phyloP scores from a whole-genome alignment of 2,888 invertebrate genomes.

The Drosophila suboccidentalis region DNA sequence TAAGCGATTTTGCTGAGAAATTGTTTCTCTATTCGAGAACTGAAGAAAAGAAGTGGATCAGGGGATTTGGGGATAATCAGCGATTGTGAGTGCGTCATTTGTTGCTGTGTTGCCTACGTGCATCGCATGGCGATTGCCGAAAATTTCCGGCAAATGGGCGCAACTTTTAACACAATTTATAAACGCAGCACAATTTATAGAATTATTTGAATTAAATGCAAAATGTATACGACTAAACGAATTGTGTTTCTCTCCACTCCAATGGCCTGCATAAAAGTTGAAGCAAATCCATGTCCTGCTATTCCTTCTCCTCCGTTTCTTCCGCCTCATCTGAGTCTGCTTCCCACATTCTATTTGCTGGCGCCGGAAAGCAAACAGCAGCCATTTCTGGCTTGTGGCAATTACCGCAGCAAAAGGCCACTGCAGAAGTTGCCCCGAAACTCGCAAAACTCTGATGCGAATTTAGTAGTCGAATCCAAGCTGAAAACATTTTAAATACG shows the following conservation, averaged over 20 bases:
- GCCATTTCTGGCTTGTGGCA: constrained; percentile 59
- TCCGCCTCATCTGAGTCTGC: not conserved
- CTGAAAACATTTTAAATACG: constrained; percentile 24
- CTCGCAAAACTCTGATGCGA: constrained; percentile 29
- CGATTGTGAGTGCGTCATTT: constrained; percentile 56
- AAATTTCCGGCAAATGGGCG: constrained; percentile 54
- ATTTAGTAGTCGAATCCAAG: constrained; percentile 33
- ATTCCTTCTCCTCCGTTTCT: not conserved
- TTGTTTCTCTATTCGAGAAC: constrained; percentile 10
- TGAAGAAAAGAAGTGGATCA: not conserved
- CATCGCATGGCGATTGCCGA: constrained; percentile 62
- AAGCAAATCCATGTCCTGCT: not conserved
- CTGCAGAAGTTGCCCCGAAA: constrained; percentile 50
- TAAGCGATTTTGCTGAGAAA: constrained; percentile 14
- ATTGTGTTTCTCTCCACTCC: constrained; percentile 5
- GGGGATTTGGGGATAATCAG: constrained; percentile 48
- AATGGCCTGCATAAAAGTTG: constrained; percentile 65
- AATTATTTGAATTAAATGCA: constrained; percentile 74
- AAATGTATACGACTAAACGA: constrained; percentile 33
- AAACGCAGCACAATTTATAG: constrained; percentile 76
- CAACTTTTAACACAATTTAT: constrained; percentile 79
- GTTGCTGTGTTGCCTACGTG: constrained; percentile 58
- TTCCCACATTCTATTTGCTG: not conserved
- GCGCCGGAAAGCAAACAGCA: constrained; percentile 55
- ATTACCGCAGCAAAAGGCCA: constrained; percentile 64